Percentiles rank a stretch among this genome's conserved stretches.
phyloP scores from a whole-genome alignment of 2,888 invertebrate species.

The Druceiella hillmani region DNA sequence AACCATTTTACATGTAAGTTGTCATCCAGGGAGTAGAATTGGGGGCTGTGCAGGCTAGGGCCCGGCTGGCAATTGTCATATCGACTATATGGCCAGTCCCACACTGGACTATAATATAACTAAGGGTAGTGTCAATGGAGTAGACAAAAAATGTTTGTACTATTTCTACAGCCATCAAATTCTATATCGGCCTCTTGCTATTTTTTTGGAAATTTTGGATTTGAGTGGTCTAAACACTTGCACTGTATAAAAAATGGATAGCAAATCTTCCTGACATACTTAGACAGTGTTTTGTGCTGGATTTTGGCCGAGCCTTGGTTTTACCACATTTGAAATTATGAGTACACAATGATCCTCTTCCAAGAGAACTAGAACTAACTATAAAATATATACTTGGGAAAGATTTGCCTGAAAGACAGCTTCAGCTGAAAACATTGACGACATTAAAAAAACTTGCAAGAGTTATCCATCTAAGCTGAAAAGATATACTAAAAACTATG shows the following conservation, averaged over 20 bases:
- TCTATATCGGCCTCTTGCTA: no score
- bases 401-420: slow-evolving; percentile 2
- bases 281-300: slow-evolving; percentile 12
- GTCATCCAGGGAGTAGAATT: no score
- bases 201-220: slow-evolving; percentile 15
- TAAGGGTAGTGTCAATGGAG: no score
- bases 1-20: no score
- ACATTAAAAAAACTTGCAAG: slow-evolving; percentile 8
- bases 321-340: slow-evolving; percentile 12
- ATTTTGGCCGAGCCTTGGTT: slow-evolving; percentile 10
- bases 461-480: slow-evolving; percentile 10
- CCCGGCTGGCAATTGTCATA: no score
- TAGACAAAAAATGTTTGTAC: no score
- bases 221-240: slow-evolving; percentile 12
- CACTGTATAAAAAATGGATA: slow-evolving; percentile 15
- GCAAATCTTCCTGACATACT: slow-evolving; percentile 13
- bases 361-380: slow-evolving; percentile 12
- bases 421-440: slow-evolving; percentile 3
- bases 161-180: no score
- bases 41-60: no score
- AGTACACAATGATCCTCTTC: slow-evolving; percentile 17
- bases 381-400: slow-evolving; percentile 10
- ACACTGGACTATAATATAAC: no score
- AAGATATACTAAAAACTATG: slow-evolving; percentile 13
- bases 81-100: no score